A percentile compares a stretch with the other conserved stretches of the same genome.
Evolutionary conservation across 2,888 invertebrate species (phyloP).

Genomic region (Choristoneura rosaceana): DNA sequence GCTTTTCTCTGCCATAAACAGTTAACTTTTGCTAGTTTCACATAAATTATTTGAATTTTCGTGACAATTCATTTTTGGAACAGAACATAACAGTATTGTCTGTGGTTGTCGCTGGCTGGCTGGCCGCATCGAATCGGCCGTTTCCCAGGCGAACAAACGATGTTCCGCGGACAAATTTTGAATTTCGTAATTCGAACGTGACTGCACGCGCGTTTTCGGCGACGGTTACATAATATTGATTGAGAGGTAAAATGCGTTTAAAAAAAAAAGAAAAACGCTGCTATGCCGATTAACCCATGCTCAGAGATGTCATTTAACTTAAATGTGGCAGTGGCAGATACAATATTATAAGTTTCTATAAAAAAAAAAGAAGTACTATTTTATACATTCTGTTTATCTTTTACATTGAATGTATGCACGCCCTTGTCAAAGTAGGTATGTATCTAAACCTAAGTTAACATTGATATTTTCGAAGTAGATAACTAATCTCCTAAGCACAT

Average conservation of each 20-base stretch:
- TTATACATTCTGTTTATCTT: neutral
- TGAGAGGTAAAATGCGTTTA: slow-evolving; percentile 3
- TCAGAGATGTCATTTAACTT: neutral
- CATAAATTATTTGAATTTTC: slow-evolving; percentile 28
- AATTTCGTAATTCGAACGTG: slow-evolving; percentile 45
- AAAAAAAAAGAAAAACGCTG: neutral
- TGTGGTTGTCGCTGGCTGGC: slow-evolving; percentile 33
- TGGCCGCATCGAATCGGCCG: slow-evolving; percentile 44
- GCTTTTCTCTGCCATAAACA: neutral
- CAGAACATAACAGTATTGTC: slow-evolving; percentile 40
- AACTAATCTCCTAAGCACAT: too few relatives aligned
- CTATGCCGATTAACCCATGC: neutral
- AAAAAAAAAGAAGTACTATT: too few relatives aligned
- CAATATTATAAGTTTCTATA: too few relatives aligned
- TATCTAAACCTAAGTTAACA: neutral
- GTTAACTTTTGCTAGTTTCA: slow-evolving; percentile 19
- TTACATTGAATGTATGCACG: neutral
- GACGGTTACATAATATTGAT: slow-evolving; percentile 21
- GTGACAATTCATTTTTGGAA: slow-evolving; percentile 31
- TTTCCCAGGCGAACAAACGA: slow-evolving; percentile 45
- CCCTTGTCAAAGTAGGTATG: neutral
- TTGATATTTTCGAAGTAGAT: neutral
- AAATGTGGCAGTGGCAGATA: too few relatives aligned
- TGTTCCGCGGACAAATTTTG: slow-evolving; percentile 45
- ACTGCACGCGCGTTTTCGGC: slow-evolving; percentile 35